A percentile compares a stretch with the other conserved stretches of the same genome.
Conservation (phyloP, 2,797 vertebrate species). For the Thamnophis elegans region DNA sequence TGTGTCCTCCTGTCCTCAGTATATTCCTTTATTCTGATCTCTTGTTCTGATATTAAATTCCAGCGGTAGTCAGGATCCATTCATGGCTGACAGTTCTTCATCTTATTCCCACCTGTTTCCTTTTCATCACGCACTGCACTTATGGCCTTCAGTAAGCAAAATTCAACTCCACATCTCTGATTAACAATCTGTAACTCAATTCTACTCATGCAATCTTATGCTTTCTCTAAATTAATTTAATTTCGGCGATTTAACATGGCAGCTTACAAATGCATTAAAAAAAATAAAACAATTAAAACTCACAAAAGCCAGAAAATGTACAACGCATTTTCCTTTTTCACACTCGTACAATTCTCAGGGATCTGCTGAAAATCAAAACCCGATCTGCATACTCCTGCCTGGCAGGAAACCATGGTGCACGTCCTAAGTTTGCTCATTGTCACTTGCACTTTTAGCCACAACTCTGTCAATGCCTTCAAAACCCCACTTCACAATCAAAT, state of each 20-base stretch:
- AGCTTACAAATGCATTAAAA: not conserved
- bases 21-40: not conserved
- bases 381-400: not conserved
- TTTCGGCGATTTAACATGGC: not conserved
- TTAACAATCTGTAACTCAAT: not conserved
- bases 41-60: not conserved
- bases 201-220: not conserved
- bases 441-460: not conserved
- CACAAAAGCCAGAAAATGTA: not conserved
- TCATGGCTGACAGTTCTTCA: not conserved
- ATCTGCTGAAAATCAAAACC: not conserved
- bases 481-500: not conserved
- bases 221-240: not conserved
- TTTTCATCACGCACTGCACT: not conserved
- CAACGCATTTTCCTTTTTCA: not conserved
- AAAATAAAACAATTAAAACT: not conserved
- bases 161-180: not conserved
- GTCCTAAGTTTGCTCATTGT: not conserved
- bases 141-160: not conserved
- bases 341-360: not conserved
- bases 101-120: not conserved
- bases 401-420: not conserved
- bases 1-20: not conserved
- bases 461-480: not conserved
- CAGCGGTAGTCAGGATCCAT: not conserved